phyloP scores from a whole-genome alignment of 2,113 vertebrate genomes.

The Perca flavescens region DNA sequence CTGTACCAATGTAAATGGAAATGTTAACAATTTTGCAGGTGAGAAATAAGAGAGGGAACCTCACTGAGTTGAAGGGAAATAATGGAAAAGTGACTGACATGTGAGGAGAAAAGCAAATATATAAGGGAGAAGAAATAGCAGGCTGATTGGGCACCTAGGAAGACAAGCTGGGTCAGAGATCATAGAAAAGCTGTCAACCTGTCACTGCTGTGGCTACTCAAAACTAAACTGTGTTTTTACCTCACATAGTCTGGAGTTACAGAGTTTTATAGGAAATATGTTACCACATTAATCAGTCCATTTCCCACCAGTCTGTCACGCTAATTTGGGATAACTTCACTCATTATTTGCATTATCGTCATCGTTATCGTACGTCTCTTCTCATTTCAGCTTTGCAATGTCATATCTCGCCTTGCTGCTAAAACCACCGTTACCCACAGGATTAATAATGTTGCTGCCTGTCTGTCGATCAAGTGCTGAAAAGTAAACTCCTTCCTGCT shows the following conservation, averaged over 20 bases:
- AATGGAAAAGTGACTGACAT: neutral
- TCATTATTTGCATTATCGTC: slow-evolving; percentile 46
- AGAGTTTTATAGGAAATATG: slow-evolving; percentile 20
- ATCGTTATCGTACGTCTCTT: slow-evolving; percentile 9
- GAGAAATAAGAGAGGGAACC: slow-evolving; percentile 30
- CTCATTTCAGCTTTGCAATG: slow-evolving; percentile 13
- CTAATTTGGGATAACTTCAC: slow-evolving; percentile 16
- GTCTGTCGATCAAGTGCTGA: slow-evolving; percentile 42
- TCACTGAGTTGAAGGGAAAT: slow-evolving; percentile 17
- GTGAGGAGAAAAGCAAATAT: neutral
- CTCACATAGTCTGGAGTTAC: slow-evolving; percentile 30
- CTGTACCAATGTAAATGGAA: no score
- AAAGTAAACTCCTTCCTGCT: slow-evolving; percentile 48
- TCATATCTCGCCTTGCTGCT: slow-evolving; percentile 17
- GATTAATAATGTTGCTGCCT: slow-evolving; percentile 57
- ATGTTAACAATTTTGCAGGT: slow-evolving; percentile 14
- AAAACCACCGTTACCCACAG: slow-evolving; percentile 45
- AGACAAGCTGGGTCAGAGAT: slow-evolving; percentile 51
- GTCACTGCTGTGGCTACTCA: slow-evolving; percentile 41
- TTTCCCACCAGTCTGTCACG: slow-evolving; percentile 8
- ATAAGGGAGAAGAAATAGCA: neutral
- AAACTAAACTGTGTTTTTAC: slow-evolving; percentile 24
- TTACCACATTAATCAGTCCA: neutral
- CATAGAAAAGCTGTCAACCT: slow-evolving; percentile 48
- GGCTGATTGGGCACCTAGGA: slow-evolving; percentile 2